phyloP scores from a whole-genome alignment of 1,140 invertebrate genomes.

The Thaumetopoea pityocampa region DNA sequence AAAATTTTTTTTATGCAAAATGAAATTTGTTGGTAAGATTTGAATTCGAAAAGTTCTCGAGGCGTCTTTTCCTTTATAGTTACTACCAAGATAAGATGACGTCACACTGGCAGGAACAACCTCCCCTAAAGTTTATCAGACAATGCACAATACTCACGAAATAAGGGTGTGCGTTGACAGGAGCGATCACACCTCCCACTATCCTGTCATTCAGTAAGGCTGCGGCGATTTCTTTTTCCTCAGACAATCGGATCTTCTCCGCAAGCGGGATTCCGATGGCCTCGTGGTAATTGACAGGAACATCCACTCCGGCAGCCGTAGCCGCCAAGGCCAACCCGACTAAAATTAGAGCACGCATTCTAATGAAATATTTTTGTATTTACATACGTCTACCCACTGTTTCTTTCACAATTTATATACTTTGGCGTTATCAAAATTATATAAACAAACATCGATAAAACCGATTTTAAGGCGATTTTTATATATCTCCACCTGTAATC shows the following conservation, averaged over 20 bases:
- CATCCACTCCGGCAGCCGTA: conserved; percentile 10
- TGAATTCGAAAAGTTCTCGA: too few species aligned
- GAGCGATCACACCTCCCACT: conserved; percentile 33
- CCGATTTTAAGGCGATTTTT: too few species aligned
- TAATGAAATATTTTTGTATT: conserved; percentile 1
- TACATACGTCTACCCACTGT: neutral
- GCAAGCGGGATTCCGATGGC: conserved; percentile 39
- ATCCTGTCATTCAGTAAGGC: conserved; percentile 20
- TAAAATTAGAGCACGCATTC: conserved; percentile 26
- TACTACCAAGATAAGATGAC: too few species aligned
- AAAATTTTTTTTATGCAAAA: too few species aligned
- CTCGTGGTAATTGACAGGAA: conserved; percentile 29
- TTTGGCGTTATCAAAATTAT: neutral
- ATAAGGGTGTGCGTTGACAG: conserved; percentile 31
- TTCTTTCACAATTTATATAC: conserved; percentile 1
- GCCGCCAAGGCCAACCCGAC: conserved; percentile 20
- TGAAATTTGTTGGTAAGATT: too few species aligned
- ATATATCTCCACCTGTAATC: too few species aligned
- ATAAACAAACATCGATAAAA: too few species aligned
- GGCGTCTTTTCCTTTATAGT: too few species aligned
- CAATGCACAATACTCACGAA: conserved; percentile 29
- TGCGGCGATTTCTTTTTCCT: conserved; percentile 24
- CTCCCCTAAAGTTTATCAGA: neutral
- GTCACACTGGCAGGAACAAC: too few species aligned
- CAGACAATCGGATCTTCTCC: conserved; percentile 31